phyloP scores from a whole-genome alignment of 2,113 vertebrate species.

The Cacatua alba region DNA sequence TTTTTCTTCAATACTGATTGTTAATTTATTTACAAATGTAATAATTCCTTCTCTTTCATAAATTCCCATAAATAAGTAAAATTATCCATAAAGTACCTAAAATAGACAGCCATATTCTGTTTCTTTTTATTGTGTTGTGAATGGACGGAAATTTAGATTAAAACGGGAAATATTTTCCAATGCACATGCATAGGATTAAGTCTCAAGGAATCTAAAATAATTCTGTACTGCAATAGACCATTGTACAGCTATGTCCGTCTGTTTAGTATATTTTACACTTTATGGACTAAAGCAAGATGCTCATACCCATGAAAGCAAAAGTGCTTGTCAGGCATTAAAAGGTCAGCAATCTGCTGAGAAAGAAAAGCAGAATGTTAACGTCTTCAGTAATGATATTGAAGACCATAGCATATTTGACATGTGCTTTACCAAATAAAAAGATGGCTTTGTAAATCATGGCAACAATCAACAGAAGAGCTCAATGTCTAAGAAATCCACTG shows the following conservation, averaged over 20 bases:
- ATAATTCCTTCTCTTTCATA: background rate
- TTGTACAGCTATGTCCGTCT: background rate
- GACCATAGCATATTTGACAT: background rate
- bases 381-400: conserved; percentile 29
- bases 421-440: background rate
- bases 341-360: conserved; percentile 32
- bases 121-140: background rate
- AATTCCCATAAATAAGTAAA: background rate
- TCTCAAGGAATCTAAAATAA: background rate
- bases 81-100: background rate
- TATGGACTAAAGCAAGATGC: background rate
- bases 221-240: background rate
- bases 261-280: conserved; percentile 48
- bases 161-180: background rate
- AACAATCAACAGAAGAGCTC: background rate
- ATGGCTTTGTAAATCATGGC: background rate
- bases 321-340: conserved; percentile 21
- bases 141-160: background rate
- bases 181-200: background rate
- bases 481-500: background rate
- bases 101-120: background rate
- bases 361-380: background rate
- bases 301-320: conserved; percentile 32
- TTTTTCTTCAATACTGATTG: background rate
- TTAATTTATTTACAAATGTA: background rate